These are phyloP conservation scores for Lepilemur ruficaudatus DNA, from an alignment of 2,797 vertebrate genomes.

Conservation along the genomic window DNA sequence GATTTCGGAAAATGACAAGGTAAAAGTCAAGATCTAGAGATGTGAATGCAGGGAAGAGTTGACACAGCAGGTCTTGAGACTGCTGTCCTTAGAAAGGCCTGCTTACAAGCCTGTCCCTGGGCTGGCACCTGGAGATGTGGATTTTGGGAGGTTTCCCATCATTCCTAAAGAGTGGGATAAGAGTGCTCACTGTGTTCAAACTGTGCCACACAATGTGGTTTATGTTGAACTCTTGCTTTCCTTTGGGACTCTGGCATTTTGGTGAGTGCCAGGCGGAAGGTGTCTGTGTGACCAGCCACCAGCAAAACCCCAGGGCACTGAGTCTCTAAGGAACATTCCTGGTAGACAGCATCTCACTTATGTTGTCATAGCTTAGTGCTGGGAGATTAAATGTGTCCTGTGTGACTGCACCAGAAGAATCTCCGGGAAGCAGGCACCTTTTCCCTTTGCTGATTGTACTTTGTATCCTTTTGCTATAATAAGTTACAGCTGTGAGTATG, in stretches of 20 bases:
- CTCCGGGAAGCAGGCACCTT: background rate
- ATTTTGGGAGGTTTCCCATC: background rate
- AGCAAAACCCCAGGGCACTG: background rate
- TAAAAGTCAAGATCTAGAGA: background rate
- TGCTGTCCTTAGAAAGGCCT: background rate
- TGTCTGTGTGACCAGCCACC: background rate
- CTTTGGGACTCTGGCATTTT: background rate
- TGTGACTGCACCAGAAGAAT: background rate
- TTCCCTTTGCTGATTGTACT: background rate
- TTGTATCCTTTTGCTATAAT: background rate
- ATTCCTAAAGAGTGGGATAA: background rate
- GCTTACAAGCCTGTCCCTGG: background rate
- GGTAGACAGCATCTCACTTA: fast-evolving
- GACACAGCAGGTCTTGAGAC: background rate
- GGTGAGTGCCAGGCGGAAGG: too few species aligned
- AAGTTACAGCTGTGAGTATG: background rate
- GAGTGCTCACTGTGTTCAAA: background rate
- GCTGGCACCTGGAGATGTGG: background rate
- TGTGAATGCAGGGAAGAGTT: background rate
- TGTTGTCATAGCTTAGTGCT: background rate
- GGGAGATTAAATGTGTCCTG: background rate
- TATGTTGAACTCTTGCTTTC: background rate
- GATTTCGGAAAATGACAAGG: background rate
- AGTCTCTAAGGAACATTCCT: background rate
- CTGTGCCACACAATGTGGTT: background rate